phyloP scores from a whole-genome alignment of 2,888 invertebrate genomes.

The Augiades crinisus region DNA sequence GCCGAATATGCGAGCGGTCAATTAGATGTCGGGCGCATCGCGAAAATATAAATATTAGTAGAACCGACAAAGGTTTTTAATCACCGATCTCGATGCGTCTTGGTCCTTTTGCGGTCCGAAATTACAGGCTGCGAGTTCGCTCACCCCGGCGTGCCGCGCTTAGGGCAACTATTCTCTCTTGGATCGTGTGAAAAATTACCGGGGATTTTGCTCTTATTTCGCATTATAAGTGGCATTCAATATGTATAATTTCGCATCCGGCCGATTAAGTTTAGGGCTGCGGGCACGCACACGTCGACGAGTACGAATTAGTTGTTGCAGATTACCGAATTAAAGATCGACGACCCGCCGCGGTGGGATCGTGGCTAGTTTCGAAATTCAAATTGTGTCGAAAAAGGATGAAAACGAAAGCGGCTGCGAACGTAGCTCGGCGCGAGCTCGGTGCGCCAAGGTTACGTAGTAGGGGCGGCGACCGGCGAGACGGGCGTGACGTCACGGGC shows the following conservation, averaged over 20 bases:
- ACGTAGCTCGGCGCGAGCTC: conserved; percentile 34
- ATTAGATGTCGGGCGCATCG: conserved; percentile 79
- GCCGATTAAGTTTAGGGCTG: conserved; percentile 47
- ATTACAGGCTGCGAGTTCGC: conserved; percentile 78
- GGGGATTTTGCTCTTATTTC: conserved; percentile 72
- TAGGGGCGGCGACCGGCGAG: conserved; percentile 70
- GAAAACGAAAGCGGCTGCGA: conserved; percentile 61
- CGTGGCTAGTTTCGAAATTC: conserved; percentile 19
- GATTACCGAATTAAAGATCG: conserved; percentile 31
- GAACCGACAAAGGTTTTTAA: conserved; percentile 82
- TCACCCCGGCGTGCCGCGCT: conserved; percentile 74
- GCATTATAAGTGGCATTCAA: conserved; percentile 70
- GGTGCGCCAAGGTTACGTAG: conserved; percentile 66
- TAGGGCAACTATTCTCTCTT: conserved; percentile 75
- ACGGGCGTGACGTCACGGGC: conserved; percentile 74
- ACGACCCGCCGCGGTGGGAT: conserved; percentile 12
- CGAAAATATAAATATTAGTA: conserved; percentile 82
- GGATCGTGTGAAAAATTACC: conserved; percentile 80
- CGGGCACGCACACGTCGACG: conserved; percentile 40
- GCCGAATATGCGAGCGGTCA: conserved; percentile 67
- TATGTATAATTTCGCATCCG: conserved; percentile 71
- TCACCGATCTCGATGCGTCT: conserved; percentile 76
- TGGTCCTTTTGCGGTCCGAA: conserved; percentile 80
- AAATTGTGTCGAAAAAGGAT: conserved; percentile 46
- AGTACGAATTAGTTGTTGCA: conserved; percentile 27